Conservation (phyloP, 2,797 vertebrate genomes). For the Acipenser ruthenus region DNA sequence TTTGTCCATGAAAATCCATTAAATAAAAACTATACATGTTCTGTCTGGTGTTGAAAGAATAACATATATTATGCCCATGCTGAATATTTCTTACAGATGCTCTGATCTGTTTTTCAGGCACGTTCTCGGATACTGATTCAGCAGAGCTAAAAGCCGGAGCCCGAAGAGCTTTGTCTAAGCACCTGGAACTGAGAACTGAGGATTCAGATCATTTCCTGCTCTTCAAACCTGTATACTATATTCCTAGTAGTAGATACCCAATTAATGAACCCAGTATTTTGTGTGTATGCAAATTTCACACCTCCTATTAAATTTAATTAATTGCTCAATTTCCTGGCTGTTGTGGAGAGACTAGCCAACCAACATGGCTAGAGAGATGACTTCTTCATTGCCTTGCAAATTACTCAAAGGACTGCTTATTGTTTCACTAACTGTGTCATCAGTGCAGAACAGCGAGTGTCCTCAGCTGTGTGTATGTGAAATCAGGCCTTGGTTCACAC, state of each 20-base stretch:
- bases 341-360: slow-evolving; percentile 27
- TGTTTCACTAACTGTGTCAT: slow-evolving; percentile 47
- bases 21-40: no score
- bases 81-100: neutral
- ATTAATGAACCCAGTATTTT: slow-evolving; percentile 29
- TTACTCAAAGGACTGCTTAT: slow-evolving; percentile 56
- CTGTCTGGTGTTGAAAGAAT: no score
- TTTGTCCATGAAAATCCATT: no score
- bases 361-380: slow-evolving; percentile 57
- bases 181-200: slow-evolving; percentile 14
- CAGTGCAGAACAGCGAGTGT: slow-evolving; percentile 51
- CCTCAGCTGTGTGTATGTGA: slow-evolving; percentile 88
- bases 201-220: slow-evolving; percentile 14
- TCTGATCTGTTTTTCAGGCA: slow-evolving; percentile 54
- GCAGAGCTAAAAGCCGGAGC: slow-evolving; percentile 16
- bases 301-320: slow-evolving; percentile 36
- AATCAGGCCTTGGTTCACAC: slow-evolving; percentile 94
- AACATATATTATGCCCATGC: slow-evolving; percentile 13
- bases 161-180: slow-evolving; percentile 25
- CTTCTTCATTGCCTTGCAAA: slow-evolving; percentile 31
- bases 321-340: slow-evolving; percentile 22
- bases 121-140: slow-evolving; percentile 27
- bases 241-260: slow-evolving; percentile 30
- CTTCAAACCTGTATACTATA: slow-evolving; percentile 33
- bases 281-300: slow-evolving; percentile 10